phyloP scores from a whole-genome alignment of 2,797 vertebrate genomes.

The Diglossa cyanea region DNA sequence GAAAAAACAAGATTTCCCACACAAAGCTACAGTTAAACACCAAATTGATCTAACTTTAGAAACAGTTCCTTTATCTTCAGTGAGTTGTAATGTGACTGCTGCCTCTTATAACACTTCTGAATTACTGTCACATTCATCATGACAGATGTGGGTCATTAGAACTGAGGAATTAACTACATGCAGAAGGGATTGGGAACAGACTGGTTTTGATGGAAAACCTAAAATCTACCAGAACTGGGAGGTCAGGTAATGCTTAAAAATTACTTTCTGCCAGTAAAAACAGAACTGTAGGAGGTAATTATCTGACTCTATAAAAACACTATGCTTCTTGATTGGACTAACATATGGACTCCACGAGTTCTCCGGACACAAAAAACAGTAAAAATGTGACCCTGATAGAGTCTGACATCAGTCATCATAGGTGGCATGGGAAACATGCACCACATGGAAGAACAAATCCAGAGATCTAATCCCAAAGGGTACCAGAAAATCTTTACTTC shows the following conservation, averaged over 20 bases:
- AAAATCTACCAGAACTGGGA: constrained; percentile 4
- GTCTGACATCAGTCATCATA: constrained; percentile 41
- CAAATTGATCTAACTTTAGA: background rate
- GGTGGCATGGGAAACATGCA: constrained; percentile 34
- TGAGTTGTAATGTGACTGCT: background rate
- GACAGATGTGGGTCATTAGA: constrained; percentile 49
- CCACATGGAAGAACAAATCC: constrained; percentile 37
- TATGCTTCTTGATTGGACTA: constrained; percentile 10
- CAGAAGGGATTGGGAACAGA: constrained; percentile 8
- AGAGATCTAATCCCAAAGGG: background rate
- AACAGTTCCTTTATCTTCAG: constrained; percentile 36
- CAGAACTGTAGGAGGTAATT: constrained; percentile 38
- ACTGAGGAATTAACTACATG: background rate
- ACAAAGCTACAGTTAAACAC: background rate
- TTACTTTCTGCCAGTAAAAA: constrained; percentile 44
- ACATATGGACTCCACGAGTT: constrained; percentile 31
- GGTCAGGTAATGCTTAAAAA: constrained; percentile 29
- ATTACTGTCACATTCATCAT: constrained; percentile 16
- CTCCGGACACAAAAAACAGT: background rate
- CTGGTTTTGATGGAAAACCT: constrained; percentile 21
- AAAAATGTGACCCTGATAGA: constrained; percentile 24
- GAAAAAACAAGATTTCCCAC: background rate
- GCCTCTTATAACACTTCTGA: constrained; percentile 8
- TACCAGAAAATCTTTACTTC: background rate
- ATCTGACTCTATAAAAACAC: constrained; percentile 43